These are phyloP conservation scores for Lampropteryx suffumata DNA, from an alignment of 2,888 invertebrate genomes.

Conservation along the genomic window DNA sequence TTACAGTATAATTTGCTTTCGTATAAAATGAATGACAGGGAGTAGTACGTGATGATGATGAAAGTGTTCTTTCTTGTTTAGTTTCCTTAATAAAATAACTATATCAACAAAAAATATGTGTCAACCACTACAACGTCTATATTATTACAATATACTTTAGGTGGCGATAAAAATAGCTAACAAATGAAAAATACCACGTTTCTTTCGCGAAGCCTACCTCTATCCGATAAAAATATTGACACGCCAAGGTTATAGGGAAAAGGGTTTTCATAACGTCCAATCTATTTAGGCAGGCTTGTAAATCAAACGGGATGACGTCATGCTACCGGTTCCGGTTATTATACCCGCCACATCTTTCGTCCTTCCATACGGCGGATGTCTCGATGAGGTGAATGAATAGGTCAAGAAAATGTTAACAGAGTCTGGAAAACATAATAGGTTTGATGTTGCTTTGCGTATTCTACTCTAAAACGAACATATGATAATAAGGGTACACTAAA, in stretches of 20 bases:
- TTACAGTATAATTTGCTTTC: too few relatives aligned
- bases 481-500: too few relatives aligned
- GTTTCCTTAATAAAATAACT: not conserved
- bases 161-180: conserved; percentile 15
- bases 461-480: too few relatives aligned
- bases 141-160: conserved; percentile 11
- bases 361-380: conserved; percentile 34
- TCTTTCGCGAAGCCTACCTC: conserved; percentile 15
- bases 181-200: conserved; percentile 15
- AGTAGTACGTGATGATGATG: too few relatives aligned
- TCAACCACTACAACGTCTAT: conserved; percentile 4
- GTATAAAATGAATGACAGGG: too few relatives aligned
- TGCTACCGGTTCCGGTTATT: conserved; percentile 38
- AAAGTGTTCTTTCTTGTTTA: too few relatives aligned
- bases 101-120: not conserved
- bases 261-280: conserved; percentile 37
- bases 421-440: conserved; percentile 2
- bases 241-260: conserved; percentile 31
- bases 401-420: conserved; percentile 22
- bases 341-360: conserved; percentile 32
- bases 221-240: conserved; percentile 31
- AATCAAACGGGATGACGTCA: conserved; percentile 35
- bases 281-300: conserved; percentile 37
- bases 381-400: conserved; percentile 29
- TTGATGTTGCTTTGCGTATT: not conserved